These are phyloP conservation scores for Cheilosia grossa DNA, from an alignment of 2,888 invertebrate genomes.

Conservation along the genomic window DNA sequence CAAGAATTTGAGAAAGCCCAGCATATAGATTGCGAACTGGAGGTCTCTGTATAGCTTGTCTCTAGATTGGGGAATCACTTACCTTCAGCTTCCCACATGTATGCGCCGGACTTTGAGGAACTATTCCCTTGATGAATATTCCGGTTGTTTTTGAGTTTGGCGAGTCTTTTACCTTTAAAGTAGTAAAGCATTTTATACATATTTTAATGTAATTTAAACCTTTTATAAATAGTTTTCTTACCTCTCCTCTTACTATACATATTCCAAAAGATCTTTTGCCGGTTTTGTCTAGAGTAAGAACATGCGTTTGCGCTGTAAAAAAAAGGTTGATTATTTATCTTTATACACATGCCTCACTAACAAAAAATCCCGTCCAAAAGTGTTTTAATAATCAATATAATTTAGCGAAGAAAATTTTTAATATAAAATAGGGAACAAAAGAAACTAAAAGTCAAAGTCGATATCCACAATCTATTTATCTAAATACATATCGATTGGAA, in stretches of 20 bases:
- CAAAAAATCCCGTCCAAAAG: too few species aligned
- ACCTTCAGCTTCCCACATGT: slow-evolving; percentile 93
- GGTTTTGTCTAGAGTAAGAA: slow-evolving; percentile 81
- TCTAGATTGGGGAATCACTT: slow-evolving; percentile 70
- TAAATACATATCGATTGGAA: too few species aligned
- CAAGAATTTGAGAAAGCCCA: too few species aligned
- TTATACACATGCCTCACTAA: too few species aligned
- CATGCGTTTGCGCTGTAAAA: slow-evolving; percentile 78
- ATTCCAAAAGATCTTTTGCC: slow-evolving; percentile 91
- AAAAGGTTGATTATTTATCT: background rate
- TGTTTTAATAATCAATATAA: too few species aligned
- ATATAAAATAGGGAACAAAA: too few species aligned
- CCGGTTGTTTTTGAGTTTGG: slow-evolving; percentile 89
- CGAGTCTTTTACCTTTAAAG: slow-evolving; percentile 84
- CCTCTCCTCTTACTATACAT: slow-evolving; percentile 98
- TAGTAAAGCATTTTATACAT: too few species aligned
- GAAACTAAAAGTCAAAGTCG: too few species aligned
- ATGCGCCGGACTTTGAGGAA: slow-evolving; percentile 97
- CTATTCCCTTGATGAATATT: slow-evolving; percentile 98
- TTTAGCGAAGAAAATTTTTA: too few species aligned
- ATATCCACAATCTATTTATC: too few species aligned
- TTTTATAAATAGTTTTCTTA: slow-evolving; percentile 80
- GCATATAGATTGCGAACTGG: too few species aligned
- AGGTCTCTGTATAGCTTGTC: too few species aligned
- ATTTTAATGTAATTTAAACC: background rate